Percentiles rank a stretch among this genome's conserved stretches.
These are phyloP conservation scores for Damaliscus lunatus DNA, from an alignment of 2,113 vertebrate genomes.

Conservation along the genomic window DNA sequence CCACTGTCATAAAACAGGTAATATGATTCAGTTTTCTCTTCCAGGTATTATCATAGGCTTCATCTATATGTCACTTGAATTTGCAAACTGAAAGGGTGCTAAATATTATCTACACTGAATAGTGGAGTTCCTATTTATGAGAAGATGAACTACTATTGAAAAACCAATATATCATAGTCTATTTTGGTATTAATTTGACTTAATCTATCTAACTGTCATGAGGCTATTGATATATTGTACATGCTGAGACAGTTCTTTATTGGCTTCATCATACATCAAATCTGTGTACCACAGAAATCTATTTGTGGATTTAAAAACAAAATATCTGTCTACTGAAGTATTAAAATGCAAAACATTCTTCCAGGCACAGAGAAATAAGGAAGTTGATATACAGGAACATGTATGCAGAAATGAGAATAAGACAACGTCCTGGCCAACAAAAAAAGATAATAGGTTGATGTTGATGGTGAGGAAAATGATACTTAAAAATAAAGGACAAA, in stretches of 20 bases:
- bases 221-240: constrained; percentile 14
- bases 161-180: constrained; percentile 53
- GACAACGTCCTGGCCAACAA: background rate
- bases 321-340: background rate
- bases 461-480: background rate
- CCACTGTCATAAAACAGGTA: background rate
- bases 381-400: background rate
- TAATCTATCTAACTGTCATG: constrained; percentile 59
- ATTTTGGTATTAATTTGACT: constrained; percentile 60
- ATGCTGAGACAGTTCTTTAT: constrained; percentile 3
- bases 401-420: background rate
- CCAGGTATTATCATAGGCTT: background rate
- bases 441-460: background rate
- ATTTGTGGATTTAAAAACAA: constrained; percentile 22
- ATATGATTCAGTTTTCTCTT: background rate
- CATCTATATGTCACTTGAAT: background rate
- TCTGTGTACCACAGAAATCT: background rate
- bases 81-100: constrained; percentile 2
- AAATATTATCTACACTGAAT: constrained; percentile 12
- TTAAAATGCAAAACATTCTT: background rate
- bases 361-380: background rate
- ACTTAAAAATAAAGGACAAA: background rate
- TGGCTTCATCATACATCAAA: constrained; percentile 42
- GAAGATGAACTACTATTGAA: constrained; percentile 53
- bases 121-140: constrained; percentile 29